Evolutionary conservation across 2,888 invertebrate genomes (phyloP), one percentile per base, ranked within the genome.

Genomic region (Lasioglossum leucozonium): DNA sequence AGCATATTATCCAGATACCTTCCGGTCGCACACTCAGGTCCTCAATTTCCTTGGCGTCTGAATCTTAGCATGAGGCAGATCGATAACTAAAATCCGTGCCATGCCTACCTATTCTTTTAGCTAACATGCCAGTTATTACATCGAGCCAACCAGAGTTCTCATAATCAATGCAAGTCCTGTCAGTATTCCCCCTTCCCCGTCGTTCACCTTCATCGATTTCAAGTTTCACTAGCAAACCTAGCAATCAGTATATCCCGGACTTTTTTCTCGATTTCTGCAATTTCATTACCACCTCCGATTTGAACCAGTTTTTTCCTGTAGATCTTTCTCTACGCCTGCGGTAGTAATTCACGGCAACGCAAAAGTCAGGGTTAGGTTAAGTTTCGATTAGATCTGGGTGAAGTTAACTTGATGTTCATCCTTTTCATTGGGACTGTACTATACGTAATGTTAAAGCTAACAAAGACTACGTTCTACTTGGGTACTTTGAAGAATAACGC

Each of bases 281-380:
- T 62, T 62, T 8, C 55, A 55, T 55, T 55, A 55, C n/a, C 55
- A 55, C 55, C n/a, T n/a, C n/a, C n/a, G n/a, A 55, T n/a, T 62
- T 30, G 16, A 5, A 62, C 62, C 1, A 30, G 16, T 5, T 16
- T 30, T 26, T 30, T 62, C 62, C n/a, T 4, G 2, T n/a, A 11
- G 51, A 10, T n/a, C 8, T 51, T 51, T 22, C 51, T 51, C n/a
- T 51, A 22, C 22, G 51, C 22, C n/a, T 10, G 51, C 22, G 51
- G 4, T n/a, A 55, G 55, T n/a, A 11, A 55, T n/a, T 55, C 55
- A 55, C 55, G 55, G 55, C 4, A 55, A 55, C 55, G 11, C n/a
- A 11, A 55, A 55, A n/a, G 4, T 55, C 11, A n/a, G 55, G 55
- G 55, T 55, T n/a, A 55, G 51, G 8, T 22, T 51, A 2, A 51